These are phyloP conservation scores for Grapholita molesta DNA, from an alignment of 1,140 invertebrate species.

Conservation along the genomic window DNA sequence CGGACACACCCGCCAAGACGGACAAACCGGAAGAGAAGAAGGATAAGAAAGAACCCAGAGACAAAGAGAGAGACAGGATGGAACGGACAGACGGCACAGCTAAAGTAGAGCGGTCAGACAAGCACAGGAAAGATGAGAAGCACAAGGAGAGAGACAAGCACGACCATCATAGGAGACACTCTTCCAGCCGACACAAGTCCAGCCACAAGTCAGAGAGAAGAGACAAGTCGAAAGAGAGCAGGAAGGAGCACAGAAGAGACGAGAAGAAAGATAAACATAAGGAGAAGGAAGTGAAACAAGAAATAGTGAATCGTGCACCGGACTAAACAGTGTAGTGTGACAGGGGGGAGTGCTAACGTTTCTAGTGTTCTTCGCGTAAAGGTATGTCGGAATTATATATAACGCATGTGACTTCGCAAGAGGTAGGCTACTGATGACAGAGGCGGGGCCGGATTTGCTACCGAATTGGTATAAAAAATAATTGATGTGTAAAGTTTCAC, in stretches of 20 bases:
- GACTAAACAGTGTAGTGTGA: slow-evolving; percentile 41
- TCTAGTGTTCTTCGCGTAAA: slow-evolving; percentile 15
- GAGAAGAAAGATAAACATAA: slow-evolving; percentile 48
- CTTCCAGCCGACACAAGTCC: slow-evolving; percentile 54
- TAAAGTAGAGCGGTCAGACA: slow-evolving; percentile 23
- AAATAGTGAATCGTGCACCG: slow-evolving; percentile 52
- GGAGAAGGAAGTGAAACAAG: slow-evolving; percentile 37
- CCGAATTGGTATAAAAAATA: too few species aligned
- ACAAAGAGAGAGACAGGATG: slow-evolving; percentile 29
- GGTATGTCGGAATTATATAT: background rate
- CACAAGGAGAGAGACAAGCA: slow-evolving; percentile 37
- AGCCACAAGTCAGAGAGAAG: slow-evolving; percentile 54
- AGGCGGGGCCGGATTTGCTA: too few species aligned
- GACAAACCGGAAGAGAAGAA: slow-evolving; percentile 50
- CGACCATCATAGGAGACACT: slow-evolving; percentile 56
- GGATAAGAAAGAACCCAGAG: slow-evolving; percentile 30
- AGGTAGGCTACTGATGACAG: too few species aligned
- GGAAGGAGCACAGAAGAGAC: slow-evolving; percentile 49
- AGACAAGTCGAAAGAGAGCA: slow-evolving; percentile 26
- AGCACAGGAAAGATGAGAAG: slow-evolving; percentile 1
- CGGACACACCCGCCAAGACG: slow-evolving; percentile 45
- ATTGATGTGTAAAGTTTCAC: too few species aligned
- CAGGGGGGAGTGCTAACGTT: background rate
- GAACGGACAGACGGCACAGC: slow-evolving; percentile 39
- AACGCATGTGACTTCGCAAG: too few species aligned